Percentiles rank a stretch among this genome's conserved stretches.
These are phyloP conservation scores for Melikaiella ostensackeni DNA, from an alignment of 2,888 invertebrate genomes.

Conservation along the genomic window DNA sequence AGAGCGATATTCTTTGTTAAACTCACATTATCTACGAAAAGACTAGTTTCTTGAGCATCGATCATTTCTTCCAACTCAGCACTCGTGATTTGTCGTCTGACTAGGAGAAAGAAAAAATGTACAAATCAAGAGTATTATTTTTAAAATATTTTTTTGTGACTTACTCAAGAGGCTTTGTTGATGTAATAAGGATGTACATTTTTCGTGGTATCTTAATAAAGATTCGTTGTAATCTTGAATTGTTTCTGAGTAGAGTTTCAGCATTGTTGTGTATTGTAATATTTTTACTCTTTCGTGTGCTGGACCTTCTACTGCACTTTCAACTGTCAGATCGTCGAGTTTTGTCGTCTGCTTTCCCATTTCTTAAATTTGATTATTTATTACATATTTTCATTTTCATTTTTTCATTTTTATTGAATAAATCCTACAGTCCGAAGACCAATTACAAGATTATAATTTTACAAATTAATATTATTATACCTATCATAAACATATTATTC, in stretches of 20 bases:
- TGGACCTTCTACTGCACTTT: conserved; percentile 63
- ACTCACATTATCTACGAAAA: conserved; percentile 80
- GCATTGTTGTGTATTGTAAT: conserved; percentile 78
- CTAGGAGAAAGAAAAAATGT: conserved; percentile 57
- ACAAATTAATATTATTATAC: too few species aligned
- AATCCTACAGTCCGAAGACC: too few species aligned
- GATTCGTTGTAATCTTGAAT: conserved; percentile 79
- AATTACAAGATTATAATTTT: too few species aligned
- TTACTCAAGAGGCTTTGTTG: conserved; percentile 80
- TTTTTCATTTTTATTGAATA: too few species aligned
- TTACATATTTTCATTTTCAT: too few species aligned
- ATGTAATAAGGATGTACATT: conserved; percentile 79
- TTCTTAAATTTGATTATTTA: conserved; percentile 56
- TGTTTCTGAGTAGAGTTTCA: conserved; percentile 78
- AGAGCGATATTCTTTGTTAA: conserved; percentile 30
- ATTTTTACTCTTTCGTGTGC: conserved; percentile 77
- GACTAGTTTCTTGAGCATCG: conserved; percentile 75
- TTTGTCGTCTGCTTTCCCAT: conserved; percentile 65
- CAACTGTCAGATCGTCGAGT: conserved; percentile 63
- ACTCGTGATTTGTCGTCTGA: conserved; percentile 68
- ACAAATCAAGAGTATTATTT: conserved; percentile 14
- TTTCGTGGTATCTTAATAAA: conserved; percentile 79
- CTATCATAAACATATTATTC: too few species aligned
- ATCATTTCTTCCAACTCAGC: conserved; percentile 76
- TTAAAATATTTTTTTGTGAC: conserved; percentile 51